Evolutionary conservation across 2,888 invertebrate species (phyloP).

Genomic region (Chymomyza fuscimana): DNA sequence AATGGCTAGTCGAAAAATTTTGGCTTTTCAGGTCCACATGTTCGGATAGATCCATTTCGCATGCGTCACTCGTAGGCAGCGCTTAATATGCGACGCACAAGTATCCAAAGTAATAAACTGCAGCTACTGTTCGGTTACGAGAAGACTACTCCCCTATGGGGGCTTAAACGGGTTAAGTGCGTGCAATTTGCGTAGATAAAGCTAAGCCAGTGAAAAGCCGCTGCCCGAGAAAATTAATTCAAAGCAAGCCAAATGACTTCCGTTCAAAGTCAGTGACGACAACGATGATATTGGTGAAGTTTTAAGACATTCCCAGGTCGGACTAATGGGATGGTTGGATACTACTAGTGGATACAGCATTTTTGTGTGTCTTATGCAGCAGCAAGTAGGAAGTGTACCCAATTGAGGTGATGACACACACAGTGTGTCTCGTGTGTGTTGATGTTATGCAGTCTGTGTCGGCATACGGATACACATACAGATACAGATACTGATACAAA

Average conservation of each 20-base stretch:
- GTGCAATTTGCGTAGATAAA: constrained; percentile 72
- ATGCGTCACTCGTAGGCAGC: constrained; percentile 58
- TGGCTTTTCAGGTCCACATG: constrained; percentile 9
- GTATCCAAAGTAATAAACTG: constrained; percentile 52
- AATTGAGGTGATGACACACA: constrained; percentile 76
- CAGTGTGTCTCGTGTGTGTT: constrained; percentile 44
- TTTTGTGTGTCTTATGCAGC: constrained; percentile 39
- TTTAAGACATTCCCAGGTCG: constrained; percentile 19
- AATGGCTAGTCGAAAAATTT: constrained; percentile 26
- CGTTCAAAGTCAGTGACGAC: constrained; percentile 66
- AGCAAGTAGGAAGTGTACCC: constrained; percentile 78
- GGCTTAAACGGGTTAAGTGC: constrained; percentile 71
- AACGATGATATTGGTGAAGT: constrained; percentile 33
- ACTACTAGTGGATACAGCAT: constrained; percentile 44
- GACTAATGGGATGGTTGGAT: constrained; percentile 12
- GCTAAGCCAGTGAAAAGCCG: not conserved
- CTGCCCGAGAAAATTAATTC: constrained; percentile 10
- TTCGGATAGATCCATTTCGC: constrained; percentile 28
- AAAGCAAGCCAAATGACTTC: constrained; percentile 61
- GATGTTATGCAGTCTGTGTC: constrained; percentile 41
- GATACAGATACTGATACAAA: constrained; percentile 45
- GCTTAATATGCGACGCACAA: constrained; percentile 54
- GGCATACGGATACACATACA: not conserved
- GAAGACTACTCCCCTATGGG: constrained; percentile 32
- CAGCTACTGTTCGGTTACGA: not conserved